phyloP scores from a whole-genome alignment of 2,113 vertebrate genomes.

The Castor canadensis region DNA sequence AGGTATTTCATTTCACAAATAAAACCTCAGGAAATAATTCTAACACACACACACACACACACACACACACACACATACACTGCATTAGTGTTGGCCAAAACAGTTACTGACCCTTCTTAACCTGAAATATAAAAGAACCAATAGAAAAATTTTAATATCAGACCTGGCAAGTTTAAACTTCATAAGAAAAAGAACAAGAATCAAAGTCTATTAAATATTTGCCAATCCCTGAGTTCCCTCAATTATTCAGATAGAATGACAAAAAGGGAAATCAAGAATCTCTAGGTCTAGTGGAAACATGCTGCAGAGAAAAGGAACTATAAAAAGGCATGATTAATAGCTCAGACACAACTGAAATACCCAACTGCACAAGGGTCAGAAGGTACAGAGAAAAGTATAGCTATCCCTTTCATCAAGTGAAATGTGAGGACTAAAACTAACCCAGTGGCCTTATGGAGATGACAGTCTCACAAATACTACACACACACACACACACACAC shows the following conservation, averaged over 20 bases:
- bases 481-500: too few species aligned
- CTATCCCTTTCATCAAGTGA: not conserved
- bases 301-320: constrained; percentile 48
- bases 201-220: constrained; percentile 61
- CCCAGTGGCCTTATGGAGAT: not conserved
- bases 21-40: constrained; percentile 1
- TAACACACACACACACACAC: not conserved
- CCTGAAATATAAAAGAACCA: not conserved
- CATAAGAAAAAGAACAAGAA: constrained; percentile 35
- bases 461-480: not conserved
- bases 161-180: constrained; percentile 37
- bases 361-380: not conserved
- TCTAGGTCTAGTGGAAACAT: constrained; percentile 61
- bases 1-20: not conserved
- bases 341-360: constrained; percentile 49
- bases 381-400: constrained; percentile 1
- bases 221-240: constrained; percentile 24
- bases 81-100: not conserved
- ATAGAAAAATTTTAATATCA: not conserved
- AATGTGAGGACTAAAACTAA: not conserved
- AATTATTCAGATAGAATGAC: constrained; percentile 57
- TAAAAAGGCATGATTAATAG: constrained; percentile 65
- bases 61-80: not conserved
- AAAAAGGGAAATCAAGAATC: constrained; percentile 53
- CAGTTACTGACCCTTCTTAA: not conserved